These are phyloP conservation scores for Anguilla anguilla DNA, from an alignment of 2,797 vertebrate species.

Conservation along the genomic window DNA sequence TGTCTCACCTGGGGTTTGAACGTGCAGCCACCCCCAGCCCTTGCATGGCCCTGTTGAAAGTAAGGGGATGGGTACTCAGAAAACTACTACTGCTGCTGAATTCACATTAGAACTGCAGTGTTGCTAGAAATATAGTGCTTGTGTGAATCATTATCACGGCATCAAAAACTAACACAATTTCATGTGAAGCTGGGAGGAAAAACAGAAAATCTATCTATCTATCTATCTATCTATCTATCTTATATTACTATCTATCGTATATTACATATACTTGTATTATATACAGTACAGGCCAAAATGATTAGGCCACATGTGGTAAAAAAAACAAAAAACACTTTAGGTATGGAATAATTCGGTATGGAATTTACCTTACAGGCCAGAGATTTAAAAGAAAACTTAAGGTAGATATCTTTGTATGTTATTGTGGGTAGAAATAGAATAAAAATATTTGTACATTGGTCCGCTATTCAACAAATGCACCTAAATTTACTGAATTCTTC, in stretches of 20 bases:
- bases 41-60: neutral
- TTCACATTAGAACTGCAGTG: slow-evolving; percentile 11
- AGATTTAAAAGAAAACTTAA: too few species aligned
- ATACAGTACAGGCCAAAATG: neutral
- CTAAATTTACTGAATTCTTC: too few species aligned
- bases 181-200: neutral
- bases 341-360: too few species aligned
- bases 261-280: neutral
- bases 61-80: neutral
- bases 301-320: too few species aligned
- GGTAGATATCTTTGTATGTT: too few species aligned
- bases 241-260: neutral
- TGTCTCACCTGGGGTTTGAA: neutral
- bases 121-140: slow-evolving; percentile 22
- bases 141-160: neutral
- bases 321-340: too few species aligned
- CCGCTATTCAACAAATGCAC: too few species aligned
- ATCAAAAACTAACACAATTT: neutral
- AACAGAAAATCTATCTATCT: neutral
- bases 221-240: neutral
- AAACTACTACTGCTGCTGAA: neutral
- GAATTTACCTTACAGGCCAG: too few species aligned
- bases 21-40: neutral
- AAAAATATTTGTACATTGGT: too few species aligned
- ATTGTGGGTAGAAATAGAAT: too few species aligned